Evolutionary conservation across 2,797 vertebrate genomes (phyloP).

Genomic region (Sylvilagus floridanus): DNA sequence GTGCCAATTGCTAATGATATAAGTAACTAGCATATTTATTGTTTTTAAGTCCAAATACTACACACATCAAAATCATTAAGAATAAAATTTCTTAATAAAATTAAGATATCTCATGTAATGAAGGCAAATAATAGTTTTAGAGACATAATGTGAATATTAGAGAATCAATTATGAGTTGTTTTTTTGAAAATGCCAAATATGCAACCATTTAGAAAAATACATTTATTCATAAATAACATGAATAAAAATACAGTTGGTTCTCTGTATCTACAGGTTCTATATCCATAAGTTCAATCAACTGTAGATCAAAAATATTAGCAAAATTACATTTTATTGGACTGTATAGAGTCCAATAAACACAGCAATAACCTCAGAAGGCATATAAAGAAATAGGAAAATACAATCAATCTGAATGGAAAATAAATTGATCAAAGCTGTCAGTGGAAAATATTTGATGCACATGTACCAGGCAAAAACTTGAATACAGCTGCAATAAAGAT

Average conservation of each 20-base stretch:
- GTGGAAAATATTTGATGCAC: neutral
- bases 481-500: neutral
- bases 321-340: no score
- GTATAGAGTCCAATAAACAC: no score
- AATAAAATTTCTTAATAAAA: neutral
- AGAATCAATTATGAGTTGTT: neutral
- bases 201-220: neutral
- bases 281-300: no score
- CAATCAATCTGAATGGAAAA: neutral
- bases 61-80: neutral
- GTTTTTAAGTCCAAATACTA: neutral
- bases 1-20: neutral
- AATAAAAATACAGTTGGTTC: neutral
- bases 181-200: neutral
- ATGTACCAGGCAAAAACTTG: neutral
- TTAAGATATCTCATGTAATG: neutral
- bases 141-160: neutral
- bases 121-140: neutral
- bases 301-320: no score
- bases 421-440: neutral
- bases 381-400: neutral
- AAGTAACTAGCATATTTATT: neutral
- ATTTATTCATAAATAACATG: neutral
- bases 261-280: no score
- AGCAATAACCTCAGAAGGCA: no score